Evolutionary conservation across 92 coral and sea anemone species (phyloP), one percentile per base, ranked within the genome.

Genomic region (Epizoanthus ramosus): DNA sequence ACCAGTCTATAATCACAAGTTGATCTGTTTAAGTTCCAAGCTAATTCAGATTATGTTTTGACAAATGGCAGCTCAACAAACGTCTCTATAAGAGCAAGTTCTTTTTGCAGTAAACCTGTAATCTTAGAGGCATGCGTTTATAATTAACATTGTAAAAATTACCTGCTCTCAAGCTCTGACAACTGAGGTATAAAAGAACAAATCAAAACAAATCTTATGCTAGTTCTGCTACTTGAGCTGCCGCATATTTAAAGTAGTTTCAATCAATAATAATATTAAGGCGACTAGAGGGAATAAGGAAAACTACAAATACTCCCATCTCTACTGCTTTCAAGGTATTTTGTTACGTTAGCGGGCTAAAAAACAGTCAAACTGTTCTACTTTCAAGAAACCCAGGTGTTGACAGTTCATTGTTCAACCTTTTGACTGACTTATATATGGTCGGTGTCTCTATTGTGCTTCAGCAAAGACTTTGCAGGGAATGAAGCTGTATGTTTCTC

Each of bases 61-160:
- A 77, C 82, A 77, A 77, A 77, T 17, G 57, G 31, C 58, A 77
- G 28, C 56, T 77, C 69, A 43, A 57, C 64, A 75, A 74, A 63
- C 43, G 12, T 19, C 57, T 21, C 2, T 41, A 39, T 43, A 24
- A 60, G 23, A 63, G 23, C 25, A 60, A 60, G 6, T 37, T 41
- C 23, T 7, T 31, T 25, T 14, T 22, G 19, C 58, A 31, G 37
- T 59, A 76, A 76, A 59, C 39, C 70, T 13, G 16, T 75, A 77
- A 14, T 39, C 63, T 60, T 31, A n/a, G 19, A 39, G n/a, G n/a
- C 70, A 77, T 21, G 59, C 71, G n/a, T 57, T 31, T 60, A 35
- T 57, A 77, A 59, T 19, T 60, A 77, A 41, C 60, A 31, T 17
- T 19, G 37, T 39, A 61, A 77, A 19, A 77, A 60, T 8, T 63